Conservation (phyloP, 2,113 vertebrate species). For the Lasiurus borealis region DNA sequence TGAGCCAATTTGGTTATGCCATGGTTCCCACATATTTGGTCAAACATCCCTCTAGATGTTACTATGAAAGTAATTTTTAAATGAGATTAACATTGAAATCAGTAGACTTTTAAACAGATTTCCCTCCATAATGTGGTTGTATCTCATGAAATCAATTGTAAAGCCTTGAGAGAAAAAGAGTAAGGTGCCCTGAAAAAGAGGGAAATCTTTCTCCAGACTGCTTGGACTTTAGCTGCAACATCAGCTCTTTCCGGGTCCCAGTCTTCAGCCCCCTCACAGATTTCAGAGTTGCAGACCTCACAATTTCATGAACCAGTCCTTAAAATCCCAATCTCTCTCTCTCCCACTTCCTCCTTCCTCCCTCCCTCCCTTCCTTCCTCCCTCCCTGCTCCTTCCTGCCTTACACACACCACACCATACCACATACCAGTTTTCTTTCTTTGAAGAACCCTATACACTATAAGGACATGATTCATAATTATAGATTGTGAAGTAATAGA, state of each 20-base stretch:
- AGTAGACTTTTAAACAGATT: neutral
- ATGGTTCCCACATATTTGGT: neutral
- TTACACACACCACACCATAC: neutral
- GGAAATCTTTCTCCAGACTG: neutral
- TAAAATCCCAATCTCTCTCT: neutral
- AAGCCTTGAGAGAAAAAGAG: neutral
- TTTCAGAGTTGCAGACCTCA: neutral
- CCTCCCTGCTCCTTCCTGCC: too few relatives aligned
- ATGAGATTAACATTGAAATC: slow-evolving; percentile 31
- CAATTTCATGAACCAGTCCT: neutral
- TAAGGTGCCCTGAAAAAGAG: neutral
- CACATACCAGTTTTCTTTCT: neutral
- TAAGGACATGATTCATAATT: neutral
- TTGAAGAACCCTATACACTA: neutral
- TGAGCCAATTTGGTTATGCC: neutral
- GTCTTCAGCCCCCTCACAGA: neutral
- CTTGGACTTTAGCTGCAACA: neutral
- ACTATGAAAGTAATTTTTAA: neutral
- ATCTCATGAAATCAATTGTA: neutral
- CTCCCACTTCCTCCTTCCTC: too few relatives aligned
- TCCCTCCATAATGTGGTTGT: neutral
- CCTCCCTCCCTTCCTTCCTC: too few relatives aligned
- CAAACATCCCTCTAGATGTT: neutral
- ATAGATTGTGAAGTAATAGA: neutral
- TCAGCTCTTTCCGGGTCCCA: neutral